These are phyloP conservation scores for Syrphus vitripennis DNA, from an alignment of 2,888 invertebrate genomes.

Conservation along the genomic window DNA sequence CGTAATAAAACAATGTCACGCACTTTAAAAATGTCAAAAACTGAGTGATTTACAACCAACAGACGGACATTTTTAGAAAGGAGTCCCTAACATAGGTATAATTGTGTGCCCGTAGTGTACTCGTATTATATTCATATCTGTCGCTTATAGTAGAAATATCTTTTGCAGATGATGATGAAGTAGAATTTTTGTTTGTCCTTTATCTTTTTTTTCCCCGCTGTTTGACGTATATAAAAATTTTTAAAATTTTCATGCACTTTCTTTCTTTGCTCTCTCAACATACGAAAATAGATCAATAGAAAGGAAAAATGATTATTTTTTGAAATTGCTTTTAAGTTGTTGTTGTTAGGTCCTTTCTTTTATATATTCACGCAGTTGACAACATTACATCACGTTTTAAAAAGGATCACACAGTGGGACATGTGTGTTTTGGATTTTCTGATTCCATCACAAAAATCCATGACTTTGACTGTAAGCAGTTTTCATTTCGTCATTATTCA, in stretches of 20 bases:
- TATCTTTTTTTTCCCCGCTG: not conserved
- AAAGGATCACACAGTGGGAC: conserved; percentile 63
- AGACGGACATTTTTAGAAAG: conserved; percentile 73
- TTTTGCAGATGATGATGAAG: conserved; percentile 18
- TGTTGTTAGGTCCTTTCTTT: conserved; percentile 33
- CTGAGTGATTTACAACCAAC: conserved; percentile 80
- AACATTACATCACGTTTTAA: conserved; percentile 59
- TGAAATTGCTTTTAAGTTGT: conserved; percentile 4
- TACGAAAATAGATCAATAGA: conserved; percentile 65
- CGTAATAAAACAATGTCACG: conserved; percentile 81
- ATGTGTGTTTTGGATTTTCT: conserved; percentile 42
- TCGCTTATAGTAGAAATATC: conserved; percentile 58
- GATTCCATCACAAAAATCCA: conserved; percentile 19
- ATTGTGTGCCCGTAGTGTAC: conserved; percentile 11
- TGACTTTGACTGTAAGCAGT: conserved; percentile 2
- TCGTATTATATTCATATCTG: conserved; percentile 70
- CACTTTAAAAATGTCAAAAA: conserved; percentile 81
- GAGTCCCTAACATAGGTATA: conserved; percentile 39
- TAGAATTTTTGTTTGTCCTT: conserved; percentile 9
- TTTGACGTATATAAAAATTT: conserved; percentile 9
- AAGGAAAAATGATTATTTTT: not conserved
- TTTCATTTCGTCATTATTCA: conserved; percentile 36
- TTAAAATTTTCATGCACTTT: conserved; percentile 61
- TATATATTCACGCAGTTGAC: conserved; percentile 45
- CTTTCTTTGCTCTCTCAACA: conserved; percentile 42